A percentile compares a stretch with the other conserved stretches of the same genome.
Conservation (phyloP, 2,797 vertebrate species). For the Pagetopsis macropterus region DNA sequence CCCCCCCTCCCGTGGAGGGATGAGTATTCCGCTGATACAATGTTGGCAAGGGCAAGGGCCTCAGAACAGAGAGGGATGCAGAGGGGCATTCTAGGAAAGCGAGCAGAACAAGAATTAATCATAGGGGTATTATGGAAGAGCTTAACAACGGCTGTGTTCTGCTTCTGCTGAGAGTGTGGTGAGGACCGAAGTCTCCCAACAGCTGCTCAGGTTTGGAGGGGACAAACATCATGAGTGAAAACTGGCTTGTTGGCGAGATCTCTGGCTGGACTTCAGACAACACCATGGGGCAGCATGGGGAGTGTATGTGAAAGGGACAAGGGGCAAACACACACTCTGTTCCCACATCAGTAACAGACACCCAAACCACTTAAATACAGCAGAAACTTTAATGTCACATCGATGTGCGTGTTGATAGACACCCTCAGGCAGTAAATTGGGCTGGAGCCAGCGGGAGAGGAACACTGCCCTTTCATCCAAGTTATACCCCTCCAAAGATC, state of each 20-base stretch:
- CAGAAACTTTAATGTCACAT: slow-evolving; percentile 56
- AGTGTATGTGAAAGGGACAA: slow-evolving; percentile 31
- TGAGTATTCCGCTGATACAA: slow-evolving; percentile 75
- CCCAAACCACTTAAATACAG: slow-evolving; percentile 51
- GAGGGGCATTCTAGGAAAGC: slow-evolving; percentile 76
- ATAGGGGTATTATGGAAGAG: slow-evolving; percentile 70
- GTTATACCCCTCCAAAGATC: slow-evolving; percentile 29
- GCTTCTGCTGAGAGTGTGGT: slow-evolving; percentile 64
- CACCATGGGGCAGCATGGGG: slow-evolving; percentile 17
- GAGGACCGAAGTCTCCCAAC: slow-evolving; percentile 71
- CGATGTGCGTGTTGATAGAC: slow-evolving; percentile 46
- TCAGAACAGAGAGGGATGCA: slow-evolving; percentile 60
- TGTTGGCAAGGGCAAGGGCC: slow-evolving; percentile 65
- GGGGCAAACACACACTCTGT: slow-evolving; percentile 45
- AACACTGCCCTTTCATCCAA: slow-evolving; percentile 24
- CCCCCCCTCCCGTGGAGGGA: slow-evolving; percentile 53
- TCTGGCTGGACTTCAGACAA: slow-evolving; percentile 67
- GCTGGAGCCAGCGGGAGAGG: slow-evolving; percentile 42
- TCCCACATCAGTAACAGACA: slow-evolving; percentile 65
- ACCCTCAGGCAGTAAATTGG: slow-evolving; percentile 42
- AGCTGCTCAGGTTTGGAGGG: slow-evolving; percentile 75
- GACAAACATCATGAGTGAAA: slow-evolving; percentile 63
- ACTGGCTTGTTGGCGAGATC: slow-evolving; percentile 61
- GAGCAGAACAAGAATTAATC: slow-evolving; percentile 73
- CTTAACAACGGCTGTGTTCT: slow-evolving; percentile 67